Evolutionary conservation across 2,113 vertebrate genomes (phyloP).

Genomic region (Tympanuchus pallidicinctus): DNA sequence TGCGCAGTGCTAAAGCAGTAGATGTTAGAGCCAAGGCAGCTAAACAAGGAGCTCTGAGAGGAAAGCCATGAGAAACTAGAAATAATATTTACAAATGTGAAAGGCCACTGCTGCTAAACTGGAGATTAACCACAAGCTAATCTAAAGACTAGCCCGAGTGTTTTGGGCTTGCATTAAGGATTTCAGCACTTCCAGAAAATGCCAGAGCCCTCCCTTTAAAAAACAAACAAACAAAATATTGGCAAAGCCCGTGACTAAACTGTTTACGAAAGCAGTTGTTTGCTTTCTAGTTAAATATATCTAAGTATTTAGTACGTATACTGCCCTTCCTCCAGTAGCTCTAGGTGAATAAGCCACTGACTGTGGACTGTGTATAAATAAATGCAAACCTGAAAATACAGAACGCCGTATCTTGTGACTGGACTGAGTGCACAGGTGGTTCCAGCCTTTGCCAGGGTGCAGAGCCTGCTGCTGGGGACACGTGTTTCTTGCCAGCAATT

Average conservation of each 20-base stretch:
- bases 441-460: constrained; percentile 38
- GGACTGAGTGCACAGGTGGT: not conserved
- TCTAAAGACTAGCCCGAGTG: not conserved
- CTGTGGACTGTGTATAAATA: constrained; percentile 30
- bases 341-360: not conserved
- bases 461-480: constrained; percentile 5
- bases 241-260: not conserved
- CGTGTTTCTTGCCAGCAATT: constrained; percentile 38
- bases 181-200: not conserved
- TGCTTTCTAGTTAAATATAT: not conserved
- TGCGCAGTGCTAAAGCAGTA: not conserved
- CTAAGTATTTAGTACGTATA: not conserved
- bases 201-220: not conserved
- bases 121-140: not conserved
- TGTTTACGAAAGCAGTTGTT: not conserved
- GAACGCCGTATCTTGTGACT: constrained; percentile 42
- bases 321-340: not conserved
- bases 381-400: constrained; percentile 7
- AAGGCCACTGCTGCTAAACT: not conserved
- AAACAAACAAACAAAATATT: too few species aligned
- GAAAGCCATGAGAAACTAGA: not conserved
- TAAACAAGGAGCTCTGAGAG: not conserved
- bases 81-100: not conserved
- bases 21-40: not conserved
- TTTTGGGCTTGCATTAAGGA: not conserved